Base-by-base conservation (phyloP, 2,888 invertebrate genomes). In the Scaptodrosophila latifasciaeformis region DNA sequence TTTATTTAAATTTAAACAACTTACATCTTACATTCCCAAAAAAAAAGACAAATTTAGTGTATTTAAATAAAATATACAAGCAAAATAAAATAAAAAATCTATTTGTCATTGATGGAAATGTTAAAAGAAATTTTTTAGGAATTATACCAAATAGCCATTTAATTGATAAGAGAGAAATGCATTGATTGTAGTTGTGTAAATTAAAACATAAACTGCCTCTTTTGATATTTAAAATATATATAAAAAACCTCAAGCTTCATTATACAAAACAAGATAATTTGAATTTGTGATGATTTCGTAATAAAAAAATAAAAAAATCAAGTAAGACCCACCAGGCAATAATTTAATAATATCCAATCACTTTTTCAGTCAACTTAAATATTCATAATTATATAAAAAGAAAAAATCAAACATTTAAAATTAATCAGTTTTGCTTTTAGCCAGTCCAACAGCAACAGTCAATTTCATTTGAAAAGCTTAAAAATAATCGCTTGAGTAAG, bases 301-400 rank as follows among this genome's bases (percentile, higher is more conserved):
- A n/a, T n/a, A n/a, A n/a, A n/a, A n/a, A n/a, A n/a, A n/a, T n/a
- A n/a, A n/a, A n/a, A n/a, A n/a, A n/a, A n/a, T n/a, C n/a, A n/a
- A n/a, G n/a, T n/a, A 46, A 54, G 65, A 40, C 80, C 71, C 71
- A 72, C 71, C 71, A 79, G 60, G 67, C 59, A 42, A 62, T 58
- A 58, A 44, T 19, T 34, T n/a, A n/a, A n/a, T n/a, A n/a, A 62
- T 42, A 54, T 37, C 30, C 21, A 31, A 43, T 58, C 18, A 12
- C 44, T 40, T 61, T 54, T 59, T 61, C 12, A 51, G 18, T 44
- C 39, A 31, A 31, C 13, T 34, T 46, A 40, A 50, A 58, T 50
- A 50, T 58, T 37, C 13, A 9, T 7, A 5, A 24, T 15, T n/a
- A n/a, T n/a, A n/a, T n/a, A n/a, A n/a, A n/a, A n/a, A n/a, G n/a